phyloP scores from a whole-genome alignment of 2,113 vertebrate genomes.

The Ascaphus truei region DNA sequence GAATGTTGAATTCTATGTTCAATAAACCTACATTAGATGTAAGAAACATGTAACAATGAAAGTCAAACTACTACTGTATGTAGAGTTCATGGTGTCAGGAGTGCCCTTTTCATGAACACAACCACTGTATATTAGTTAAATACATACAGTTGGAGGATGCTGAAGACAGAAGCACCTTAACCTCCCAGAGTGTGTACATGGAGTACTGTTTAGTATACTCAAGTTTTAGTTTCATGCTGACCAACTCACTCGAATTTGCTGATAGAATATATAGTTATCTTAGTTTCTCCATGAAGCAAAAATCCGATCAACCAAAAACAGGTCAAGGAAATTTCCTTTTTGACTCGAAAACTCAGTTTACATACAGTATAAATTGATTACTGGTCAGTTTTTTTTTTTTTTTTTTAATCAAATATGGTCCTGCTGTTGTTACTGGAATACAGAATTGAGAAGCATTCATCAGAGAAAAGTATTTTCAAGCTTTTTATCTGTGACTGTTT shows the following conservation, averaged over 20 bases:
- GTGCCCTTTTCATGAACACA: too few relatives aligned
- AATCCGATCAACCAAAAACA: neutral
- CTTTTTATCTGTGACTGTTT: conserved; percentile 18
- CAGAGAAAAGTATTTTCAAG: neutral
- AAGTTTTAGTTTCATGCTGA: conserved; percentile 5
- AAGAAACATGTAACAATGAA: too few relatives aligned
- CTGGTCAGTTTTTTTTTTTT: conserved; percentile 24
- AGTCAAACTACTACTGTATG: too few relatives aligned
- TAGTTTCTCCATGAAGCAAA: neutral
- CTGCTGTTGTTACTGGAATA: conserved; percentile 19
- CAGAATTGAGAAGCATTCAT: conserved; percentile 6
- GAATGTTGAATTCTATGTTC: too few relatives aligned
- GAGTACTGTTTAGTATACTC: conserved; percentile 17
- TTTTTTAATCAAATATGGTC: conserved; percentile 18
- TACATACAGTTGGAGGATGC: too few relatives aligned
- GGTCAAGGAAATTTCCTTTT: conserved; percentile 23
- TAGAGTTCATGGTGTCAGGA: too few relatives aligned
- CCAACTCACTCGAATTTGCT: conserved; percentile 16
- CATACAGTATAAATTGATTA: conserved; percentile 26
- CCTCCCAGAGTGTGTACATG: neutral
- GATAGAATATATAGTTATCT: too few relatives aligned
- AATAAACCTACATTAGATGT: too few relatives aligned
- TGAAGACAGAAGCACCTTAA: too few relatives aligned
- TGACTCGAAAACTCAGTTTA: too few relatives aligned
- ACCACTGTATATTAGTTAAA: too few relatives aligned